Evolutionary conservation across 2,113 vertebrate species (phyloP).

Genomic region (Passer montanus): DNA sequence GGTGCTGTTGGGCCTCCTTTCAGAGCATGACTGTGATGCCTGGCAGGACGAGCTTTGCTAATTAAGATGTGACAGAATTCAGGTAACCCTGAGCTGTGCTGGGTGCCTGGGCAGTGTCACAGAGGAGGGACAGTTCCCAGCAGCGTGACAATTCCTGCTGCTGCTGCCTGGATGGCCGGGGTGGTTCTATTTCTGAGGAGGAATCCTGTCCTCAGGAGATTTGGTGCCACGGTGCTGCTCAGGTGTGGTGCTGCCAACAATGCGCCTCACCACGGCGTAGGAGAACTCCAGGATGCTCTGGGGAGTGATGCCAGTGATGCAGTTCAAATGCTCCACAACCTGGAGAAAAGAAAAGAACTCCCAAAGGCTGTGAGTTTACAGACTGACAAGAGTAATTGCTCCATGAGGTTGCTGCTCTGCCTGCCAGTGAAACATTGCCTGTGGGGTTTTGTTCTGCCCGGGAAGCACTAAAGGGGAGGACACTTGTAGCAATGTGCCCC

Average conservation of each 20-base stretch:
- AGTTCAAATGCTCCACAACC: conserved; percentile 84
- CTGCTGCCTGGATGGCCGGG: fast-evolving
- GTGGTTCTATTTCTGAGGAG: not conserved
- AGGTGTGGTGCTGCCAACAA: conserved; percentile 45
- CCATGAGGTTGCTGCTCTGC: not conserved
- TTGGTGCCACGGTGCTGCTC: not conserved
- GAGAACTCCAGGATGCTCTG: conserved; percentile 85
- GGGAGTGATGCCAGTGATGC: conserved; percentile 85
- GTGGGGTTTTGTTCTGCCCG: not conserved
- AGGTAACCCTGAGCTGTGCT: not conserved
- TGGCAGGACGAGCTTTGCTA: not conserved
- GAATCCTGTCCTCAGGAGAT: not conserved
- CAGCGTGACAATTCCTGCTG: fast-evolving
- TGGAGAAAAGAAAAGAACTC: conserved; percentile 4
- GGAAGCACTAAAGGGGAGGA: not conserved
- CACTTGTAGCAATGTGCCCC: not conserved
- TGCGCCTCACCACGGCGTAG: conserved; percentile 75
- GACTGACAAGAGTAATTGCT: not conserved
- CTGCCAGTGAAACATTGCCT: fast-evolving
- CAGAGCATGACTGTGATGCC: fast-evolving
- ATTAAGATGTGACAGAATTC: not conserved
- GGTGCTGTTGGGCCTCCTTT: not conserved
- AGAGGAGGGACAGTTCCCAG: not conserved
- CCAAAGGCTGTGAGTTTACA: not conserved
- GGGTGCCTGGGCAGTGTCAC: not conserved